Evolutionary conservation across 2,888 invertebrate species (phyloP), one percentile per base, ranked within the genome.

Genomic region (Auanema freiburgensis): DNA sequence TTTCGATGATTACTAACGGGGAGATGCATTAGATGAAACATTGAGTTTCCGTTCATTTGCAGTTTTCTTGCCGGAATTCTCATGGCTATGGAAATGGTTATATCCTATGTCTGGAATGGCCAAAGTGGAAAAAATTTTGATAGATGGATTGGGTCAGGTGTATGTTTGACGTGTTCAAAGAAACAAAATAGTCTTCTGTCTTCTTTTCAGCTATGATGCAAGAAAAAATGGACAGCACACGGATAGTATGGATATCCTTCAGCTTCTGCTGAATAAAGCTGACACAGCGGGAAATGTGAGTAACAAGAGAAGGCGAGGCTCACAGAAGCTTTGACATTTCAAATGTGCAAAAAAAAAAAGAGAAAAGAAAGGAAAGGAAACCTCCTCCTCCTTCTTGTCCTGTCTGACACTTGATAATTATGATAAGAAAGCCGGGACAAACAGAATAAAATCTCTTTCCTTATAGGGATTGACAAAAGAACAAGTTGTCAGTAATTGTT

Each of bases 401-500:
- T 43, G 43, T 12, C n/a, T 14, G 14, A 43, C 14, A 43, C 14
- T 8, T 46, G 18, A 46, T 46, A 5, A 46, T 18, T 46, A 18
- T 46, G 2, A 46, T 16, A 21, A 46, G 21, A 2, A n/a, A n/a
- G n/a, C n/a, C n/a, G n/a, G n/a, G n/a, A n/a, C n/a, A n/a, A n/a
- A n/a, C n/a, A n/a, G n/a, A n/a, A n/a, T 33, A 8, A 3, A 33
- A 8, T 33, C 2, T 21, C 16, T 46, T 46, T 18, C 16, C 2
- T 52, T 60, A 52, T 46, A 65, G 56, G 53, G 52, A 41, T 62
- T 69, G 54, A 66, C 62, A 18, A 67, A 64, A 55, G 62, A 73
- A 78, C 58, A 74, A 65, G 83, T 85, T 56, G 77, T 85, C 51
- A 84, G 84, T 33, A 85, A 85, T 66, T 82, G 84, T 25, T 84